Evolutionary conservation across 2,113 vertebrate genomes (phyloP).

Genomic region (Argyrosomus japonicus): DNA sequence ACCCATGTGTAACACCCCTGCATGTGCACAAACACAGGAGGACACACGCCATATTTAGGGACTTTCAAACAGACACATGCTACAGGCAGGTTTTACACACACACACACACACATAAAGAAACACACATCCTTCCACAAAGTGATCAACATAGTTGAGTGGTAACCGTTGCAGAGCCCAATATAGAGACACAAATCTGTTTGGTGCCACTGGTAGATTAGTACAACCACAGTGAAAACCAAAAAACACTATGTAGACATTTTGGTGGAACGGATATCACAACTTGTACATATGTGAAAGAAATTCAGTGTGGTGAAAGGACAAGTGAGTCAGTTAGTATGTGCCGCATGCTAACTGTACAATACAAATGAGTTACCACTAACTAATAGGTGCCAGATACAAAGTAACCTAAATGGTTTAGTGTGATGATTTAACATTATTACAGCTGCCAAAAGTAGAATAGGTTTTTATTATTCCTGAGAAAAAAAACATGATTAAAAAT

Average conservation of each 20-base stretch:
- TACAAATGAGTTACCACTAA: constrained; percentile 52
- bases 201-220: constrained; percentile 71
- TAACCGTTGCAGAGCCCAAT: constrained; percentile 63
- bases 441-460: background rate
- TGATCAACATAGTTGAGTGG: constrained; percentile 64
- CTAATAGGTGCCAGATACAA: constrained; percentile 48
- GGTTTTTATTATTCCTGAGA: background rate
- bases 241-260: constrained; percentile 67
- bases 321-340: constrained; percentile 43
- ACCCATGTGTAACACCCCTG: constrained; percentile 51
- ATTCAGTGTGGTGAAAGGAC: constrained; percentile 35
- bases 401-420: constrained; percentile 6
- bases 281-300: constrained; percentile 55
- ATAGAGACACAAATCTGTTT: constrained; percentile 69
- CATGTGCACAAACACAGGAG: constrained; percentile 23
- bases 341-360: constrained; percentile 45
- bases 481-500: background rate
- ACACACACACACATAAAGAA: constrained; percentile 46
- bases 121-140: constrained; percentile 71
- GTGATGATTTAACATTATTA: constrained; percentile 24
- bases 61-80: constrained; percentile 32
- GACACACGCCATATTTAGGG: constrained; percentile 37
- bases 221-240: constrained; percentile 64
- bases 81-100: constrained; percentile 29
- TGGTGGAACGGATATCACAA: constrained; percentile 61